phyloP scores from a whole-genome alignment of 92 coral and sea anemone species.

The Actinostola sp. region DNA sequence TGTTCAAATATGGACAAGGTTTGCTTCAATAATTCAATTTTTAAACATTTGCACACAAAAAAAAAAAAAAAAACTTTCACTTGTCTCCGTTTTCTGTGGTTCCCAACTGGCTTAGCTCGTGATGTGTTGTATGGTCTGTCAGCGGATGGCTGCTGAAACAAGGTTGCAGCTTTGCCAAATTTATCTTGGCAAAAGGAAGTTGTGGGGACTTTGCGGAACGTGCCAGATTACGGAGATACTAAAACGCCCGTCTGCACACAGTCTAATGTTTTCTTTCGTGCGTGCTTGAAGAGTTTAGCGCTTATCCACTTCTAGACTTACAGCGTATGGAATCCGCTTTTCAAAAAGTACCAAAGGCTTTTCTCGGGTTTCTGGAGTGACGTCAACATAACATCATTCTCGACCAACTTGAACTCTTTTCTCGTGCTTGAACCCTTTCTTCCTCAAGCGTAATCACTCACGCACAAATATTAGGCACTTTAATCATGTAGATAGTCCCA shows the following conservation, averaged over 20 bases:
- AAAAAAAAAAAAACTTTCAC: too few relatives aligned
- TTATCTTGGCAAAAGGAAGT: slow-evolving; percentile 28
- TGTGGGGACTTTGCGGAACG: neutral
- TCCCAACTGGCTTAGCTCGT: too few relatives aligned
- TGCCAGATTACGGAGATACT: neutral
- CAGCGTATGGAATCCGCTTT: slow-evolving; percentile 9
- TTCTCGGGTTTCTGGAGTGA: neutral
- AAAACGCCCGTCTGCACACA: slow-evolving; percentile 30
- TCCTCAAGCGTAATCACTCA: too few relatives aligned
- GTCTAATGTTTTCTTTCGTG: slow-evolving; percentile 11
- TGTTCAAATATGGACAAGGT: too few relatives aligned
- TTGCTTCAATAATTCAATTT: too few relatives aligned
- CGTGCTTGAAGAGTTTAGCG: neutral
- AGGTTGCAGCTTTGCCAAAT: too few relatives aligned
- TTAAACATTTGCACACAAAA: too few relatives aligned
- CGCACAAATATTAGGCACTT: too few relatives aligned
- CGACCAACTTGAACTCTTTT: neutral
- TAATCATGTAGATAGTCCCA: too few relatives aligned
- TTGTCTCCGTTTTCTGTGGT: too few relatives aligned
- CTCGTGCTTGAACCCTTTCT: neutral
- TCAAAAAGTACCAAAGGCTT: neutral
- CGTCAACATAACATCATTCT: neutral
- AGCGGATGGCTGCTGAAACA: too few relatives aligned
- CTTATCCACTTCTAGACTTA: slow-evolving; percentile 20
- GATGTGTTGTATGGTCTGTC: too few relatives aligned